Conservation (phyloP, 2,113 vertebrate species). For the Hiodon tergisus region DNA sequence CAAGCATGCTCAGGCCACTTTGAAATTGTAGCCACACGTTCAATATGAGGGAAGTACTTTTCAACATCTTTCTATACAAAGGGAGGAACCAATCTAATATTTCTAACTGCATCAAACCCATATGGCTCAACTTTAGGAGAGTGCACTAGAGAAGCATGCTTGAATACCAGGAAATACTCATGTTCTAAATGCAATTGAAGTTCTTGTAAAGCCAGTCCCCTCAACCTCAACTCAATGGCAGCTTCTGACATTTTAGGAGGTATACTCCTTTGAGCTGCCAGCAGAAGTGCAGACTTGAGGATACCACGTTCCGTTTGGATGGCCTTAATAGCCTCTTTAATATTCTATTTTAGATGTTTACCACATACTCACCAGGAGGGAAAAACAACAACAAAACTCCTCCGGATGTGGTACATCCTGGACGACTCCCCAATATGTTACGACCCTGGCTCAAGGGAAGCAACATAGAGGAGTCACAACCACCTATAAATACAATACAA, state of each 20-base stretch:
- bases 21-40: not conserved
- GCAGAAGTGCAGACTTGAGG: not conserved
- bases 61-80: conserved; percentile 5
- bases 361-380: not conserved
- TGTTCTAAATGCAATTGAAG: not conserved
- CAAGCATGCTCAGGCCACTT: not conserved
- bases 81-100: conserved; percentile 3
- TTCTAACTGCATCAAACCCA: conserved; percentile 1
- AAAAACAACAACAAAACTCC: no score
- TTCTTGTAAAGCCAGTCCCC: not conserved
- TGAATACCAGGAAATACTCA: not conserved
- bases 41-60: conserved; percentile 2
- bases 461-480: no score
- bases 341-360: not conserved
- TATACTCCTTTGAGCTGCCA: no score
- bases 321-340: not conserved
- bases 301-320: not conserved
- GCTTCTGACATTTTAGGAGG: no score
- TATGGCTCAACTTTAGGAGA: not conserved
- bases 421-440: no score
- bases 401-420: no score
- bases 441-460: no score
- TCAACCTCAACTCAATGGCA: not conserved
- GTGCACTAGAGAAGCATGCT: no score
- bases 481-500: no score